Evolutionary conservation across 2,113 vertebrate genomes (phyloP), one percentile per base, ranked within the genome.

Genomic region (Tachycineta bicolor): DNA sequence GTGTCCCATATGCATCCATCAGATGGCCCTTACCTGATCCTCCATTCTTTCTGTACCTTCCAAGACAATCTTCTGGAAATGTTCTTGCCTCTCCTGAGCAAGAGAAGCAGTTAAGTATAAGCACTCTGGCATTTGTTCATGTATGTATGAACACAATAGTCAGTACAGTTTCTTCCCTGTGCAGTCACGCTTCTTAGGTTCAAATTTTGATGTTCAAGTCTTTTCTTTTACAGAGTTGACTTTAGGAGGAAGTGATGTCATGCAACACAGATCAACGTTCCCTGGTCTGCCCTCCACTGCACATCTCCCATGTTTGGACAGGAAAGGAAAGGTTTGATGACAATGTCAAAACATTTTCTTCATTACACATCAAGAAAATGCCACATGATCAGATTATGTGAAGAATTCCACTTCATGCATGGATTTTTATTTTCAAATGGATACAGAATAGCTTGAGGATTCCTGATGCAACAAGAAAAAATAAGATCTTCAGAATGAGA

Each of bases 1-100:
- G 41, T 33, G 64, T n/a, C 53, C 5, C 62, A 18, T 20, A 46
- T 9, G 2, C 14, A 83, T 75, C 12, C 39, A 56, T 16, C 59
- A 77, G 67, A 44, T 0, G 6, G 24, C 41, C 64, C 94, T 96
- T 98, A 98, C 98, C 98, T 98, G 97, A 94, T 98, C 98, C 94
- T 98, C 98, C 97, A 98, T 96, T 97, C 98, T 98, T 85, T 98
- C 98, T 2, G 97, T 96, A 80, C 98, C 97, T 97, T 98, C 98
- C 90, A 98, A 93, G 47, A 98, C 89, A 93, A 98, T 98, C 95
- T 98, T 98, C 97, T 98, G 98, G 89, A 98, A 97, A 92, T 97
- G 97, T 97, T 98, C 98, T 96, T 98, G 98, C 77, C 98, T 98
- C 96, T 98, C 98, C 98, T 98, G 91, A 96, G 90, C 55, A 92